These are phyloP conservation scores for Macaria notata DNA, from an alignment of 2,888 invertebrate genomes.

Conservation along the genomic window DNA sequence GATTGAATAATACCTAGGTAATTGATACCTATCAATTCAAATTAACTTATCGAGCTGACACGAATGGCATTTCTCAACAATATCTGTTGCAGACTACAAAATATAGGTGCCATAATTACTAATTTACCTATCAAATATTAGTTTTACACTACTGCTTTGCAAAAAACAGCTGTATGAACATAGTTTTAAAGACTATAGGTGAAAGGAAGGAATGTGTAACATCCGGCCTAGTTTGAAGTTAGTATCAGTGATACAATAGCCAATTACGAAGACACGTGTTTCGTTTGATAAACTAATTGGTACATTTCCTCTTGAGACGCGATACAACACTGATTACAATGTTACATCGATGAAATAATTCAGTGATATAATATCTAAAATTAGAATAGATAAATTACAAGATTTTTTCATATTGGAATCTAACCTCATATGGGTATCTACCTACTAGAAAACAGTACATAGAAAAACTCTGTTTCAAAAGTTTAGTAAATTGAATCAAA, in stretches of 20 bases:
- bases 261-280: conserved; percentile 22
- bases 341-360: not conserved
- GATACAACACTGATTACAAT: not conserved
- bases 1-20: conserved; percentile 24
- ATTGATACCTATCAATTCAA: conserved; percentile 28
- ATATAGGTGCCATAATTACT: not conserved
- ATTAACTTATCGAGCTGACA: conserved; percentile 12
- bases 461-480: no score
- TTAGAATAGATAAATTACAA: no score
- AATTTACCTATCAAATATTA: conserved; percentile 6
- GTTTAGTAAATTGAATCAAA: no score
- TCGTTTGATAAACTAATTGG: conserved; percentile 19
- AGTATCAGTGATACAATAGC: conserved; percentile 25
- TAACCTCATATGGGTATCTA: no score
- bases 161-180: conserved; percentile 2
- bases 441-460: no score
- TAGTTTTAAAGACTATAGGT: not conserved
- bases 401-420: no score
- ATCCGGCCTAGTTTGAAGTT: conserved; percentile 46
- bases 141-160: conserved; percentile 3
- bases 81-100: conserved; percentile 4
- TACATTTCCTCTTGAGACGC: conserved; percentile 17
- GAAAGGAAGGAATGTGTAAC: conserved; percentile 33
- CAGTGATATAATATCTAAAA: no score
- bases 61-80: conserved; percentile 22